Evolutionary conservation across 2,888 invertebrate species (phyloP), one percentile per base, ranked within the genome.

Genomic region (Tortricodes alternella): DNA sequence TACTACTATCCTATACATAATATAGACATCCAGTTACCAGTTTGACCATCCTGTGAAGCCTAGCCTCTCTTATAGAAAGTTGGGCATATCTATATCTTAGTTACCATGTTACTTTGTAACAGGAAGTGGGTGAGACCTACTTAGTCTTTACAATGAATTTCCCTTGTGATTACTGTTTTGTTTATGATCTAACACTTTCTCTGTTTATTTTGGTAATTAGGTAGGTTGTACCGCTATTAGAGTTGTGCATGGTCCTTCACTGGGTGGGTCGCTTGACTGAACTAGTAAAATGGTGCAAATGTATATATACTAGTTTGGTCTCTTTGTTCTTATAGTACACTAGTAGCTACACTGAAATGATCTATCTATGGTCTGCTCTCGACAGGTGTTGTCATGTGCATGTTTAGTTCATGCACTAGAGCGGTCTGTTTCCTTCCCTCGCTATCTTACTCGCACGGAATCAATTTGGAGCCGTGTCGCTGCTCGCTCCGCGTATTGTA

Each of bases 11-110:
- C n/a, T n/a, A n/a, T n/a, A 34, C 15, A 19, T 18, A 6, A 21
- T 11, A 38, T 11, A n/a, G 7, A 0, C 9, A 5, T 15, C 15
- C n/a, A n/a, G n/a, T n/a, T 29, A 29, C 43, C 29, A 11, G 29
- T 3, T 29, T 43, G 24, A 43, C 11, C 18, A 44, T n/a, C n/a
- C 3, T 5, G 11, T 29, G 16, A 11, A 16, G 15, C 8, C 3
- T 16, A 2, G 41, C 29, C 32, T 19, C 6, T 46, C 44, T 32
- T n/a, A 32, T 32, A 32, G 44, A 46, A 46, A 46, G 34, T 46
- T 21, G 16, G 27, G n/a, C n/a, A n/a, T n/a, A n/a, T n/a, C n/a
- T n/a, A 13, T 39, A n/a, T 39, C 11, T 43, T 1, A n/a, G 27
- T 23, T 39, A 11, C 38, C 21, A 39, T 38, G 19, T 19, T 38